Percentiles rank a stretch among this genome's conserved stretches.
These are phyloP conservation scores for Gambelia wislizenii DNA, from an alignment of 2,797 vertebrate genomes.

Conservation along the genomic window DNA sequence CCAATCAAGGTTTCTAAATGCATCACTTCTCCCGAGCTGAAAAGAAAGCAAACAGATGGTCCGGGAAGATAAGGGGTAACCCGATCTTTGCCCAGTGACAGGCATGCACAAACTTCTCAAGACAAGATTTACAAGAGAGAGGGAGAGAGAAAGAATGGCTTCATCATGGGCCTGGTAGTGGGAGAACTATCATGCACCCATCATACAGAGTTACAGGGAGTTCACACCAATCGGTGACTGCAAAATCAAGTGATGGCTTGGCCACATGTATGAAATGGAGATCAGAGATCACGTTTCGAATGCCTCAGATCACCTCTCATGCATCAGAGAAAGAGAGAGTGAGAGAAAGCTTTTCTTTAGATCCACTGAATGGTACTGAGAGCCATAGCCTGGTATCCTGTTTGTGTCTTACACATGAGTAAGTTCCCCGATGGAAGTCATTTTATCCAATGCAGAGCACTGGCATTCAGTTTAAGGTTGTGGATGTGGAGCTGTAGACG, in stretches of 20 bases:
- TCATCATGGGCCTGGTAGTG: not conserved
- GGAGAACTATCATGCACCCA: not conserved
- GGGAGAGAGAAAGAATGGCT: not conserved
- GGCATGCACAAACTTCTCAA: not conserved
- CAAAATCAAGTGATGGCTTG: not conserved
- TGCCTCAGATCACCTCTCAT: no score
- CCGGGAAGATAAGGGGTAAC: slow-evolving; percentile 32
- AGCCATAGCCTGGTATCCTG: no score
- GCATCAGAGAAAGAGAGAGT: no score
- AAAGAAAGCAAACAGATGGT: slow-evolving; percentile 39
- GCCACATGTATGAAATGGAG: not conserved
- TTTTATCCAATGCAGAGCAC: no score
- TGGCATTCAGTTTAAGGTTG: no score
- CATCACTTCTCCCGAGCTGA: slow-evolving; percentile 4
- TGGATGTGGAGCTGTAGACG: no score
- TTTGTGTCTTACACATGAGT: no score
- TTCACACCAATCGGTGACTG: no score
- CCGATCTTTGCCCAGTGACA: slow-evolving; percentile 16
- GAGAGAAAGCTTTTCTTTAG: no score
- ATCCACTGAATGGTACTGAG: no score
- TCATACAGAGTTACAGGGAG: not conserved
- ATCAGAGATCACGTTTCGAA: no score
- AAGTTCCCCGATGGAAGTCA: no score
- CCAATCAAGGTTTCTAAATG: slow-evolving; percentile 28
- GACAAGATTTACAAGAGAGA: not conserved